These are phyloP conservation scores for Tetrao urogallus DNA, from an alignment of 2,113 vertebrate species.

Conservation along the genomic window DNA sequence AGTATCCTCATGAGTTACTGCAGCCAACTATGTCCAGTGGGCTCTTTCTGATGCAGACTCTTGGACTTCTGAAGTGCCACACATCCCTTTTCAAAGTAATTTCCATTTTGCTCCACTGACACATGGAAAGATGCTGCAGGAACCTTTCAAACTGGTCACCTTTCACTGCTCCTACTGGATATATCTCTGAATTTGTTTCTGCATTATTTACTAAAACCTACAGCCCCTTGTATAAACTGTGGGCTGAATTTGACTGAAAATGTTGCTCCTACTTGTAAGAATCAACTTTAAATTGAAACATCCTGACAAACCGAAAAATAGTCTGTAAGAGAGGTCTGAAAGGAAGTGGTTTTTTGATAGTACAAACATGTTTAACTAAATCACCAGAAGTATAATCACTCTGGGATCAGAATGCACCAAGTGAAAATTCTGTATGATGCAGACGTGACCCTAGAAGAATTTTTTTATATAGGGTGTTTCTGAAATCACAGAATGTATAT, in stretches of 20 bases:
- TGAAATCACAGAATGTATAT: too few relatives aligned
- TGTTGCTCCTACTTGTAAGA: background rate
- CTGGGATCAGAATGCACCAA: background rate
- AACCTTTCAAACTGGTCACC: background rate
- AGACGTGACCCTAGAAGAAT: background rate
- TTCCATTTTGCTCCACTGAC: background rate
- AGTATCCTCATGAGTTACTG: background rate
- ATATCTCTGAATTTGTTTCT: background rate
- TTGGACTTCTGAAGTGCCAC: background rate
- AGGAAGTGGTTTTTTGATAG: background rate
- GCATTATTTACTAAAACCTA: background rate
- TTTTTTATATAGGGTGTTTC: background rate
- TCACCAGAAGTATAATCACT: background rate
- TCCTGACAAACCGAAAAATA: background rate
- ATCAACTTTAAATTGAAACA: background rate
- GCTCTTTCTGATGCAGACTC: background rate
- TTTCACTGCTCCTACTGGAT: background rate
- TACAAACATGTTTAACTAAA: background rate
- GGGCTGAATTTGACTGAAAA: background rate
- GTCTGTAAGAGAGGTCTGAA: background rate
- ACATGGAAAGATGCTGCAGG: background rate
- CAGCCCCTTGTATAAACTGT: background rate
- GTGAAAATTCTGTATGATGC: background rate
- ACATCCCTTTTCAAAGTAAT: background rate
- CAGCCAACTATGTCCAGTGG: rapidly evolving